phyloP scores from a whole-genome alignment of 2,113 vertebrate genomes.

The Puffinus mauretanicus region DNA sequence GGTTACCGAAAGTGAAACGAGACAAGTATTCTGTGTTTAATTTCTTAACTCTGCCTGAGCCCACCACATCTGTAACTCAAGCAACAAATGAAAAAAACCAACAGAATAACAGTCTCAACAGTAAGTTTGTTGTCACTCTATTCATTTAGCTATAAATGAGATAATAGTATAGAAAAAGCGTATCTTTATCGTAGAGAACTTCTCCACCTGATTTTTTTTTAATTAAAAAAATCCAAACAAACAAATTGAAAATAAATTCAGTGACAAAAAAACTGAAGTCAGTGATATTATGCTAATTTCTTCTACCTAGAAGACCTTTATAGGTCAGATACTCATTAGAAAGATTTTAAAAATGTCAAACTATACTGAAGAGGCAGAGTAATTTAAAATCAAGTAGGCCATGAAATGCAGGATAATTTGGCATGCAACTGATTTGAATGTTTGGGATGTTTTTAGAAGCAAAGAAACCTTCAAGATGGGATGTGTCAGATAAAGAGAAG shows the following conservation, averaged over 20 bases:
- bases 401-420: neutral
- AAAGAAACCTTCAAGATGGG: slow-evolving; percentile 89
- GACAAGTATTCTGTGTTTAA: slow-evolving; percentile 97
- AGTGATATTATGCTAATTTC: neutral
- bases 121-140: slow-evolving; percentile 63
- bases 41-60: slow-evolving; percentile 84
- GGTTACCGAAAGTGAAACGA: slow-evolving; percentile 91
- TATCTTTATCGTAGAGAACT: neutral
- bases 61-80: slow-evolving; percentile 18
- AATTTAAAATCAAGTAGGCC: neutral
- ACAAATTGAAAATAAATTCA: neutral
- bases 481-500: slow-evolving; percentile 75
- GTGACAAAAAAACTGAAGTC: neutral
- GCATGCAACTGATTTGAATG: neutral
- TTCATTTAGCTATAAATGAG: neutral
- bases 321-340: neutral
- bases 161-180: neutral
- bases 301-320: neutral
- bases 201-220: neutral
- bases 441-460: slow-evolving; percentile 61
- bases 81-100: slow-evolving; percentile 12
- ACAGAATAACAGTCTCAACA: slow-evolving; percentile 19
- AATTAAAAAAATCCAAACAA: neutral
- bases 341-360: neutral
- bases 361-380: neutral